Evolutionary conservation across 2,797 vertebrate species (phyloP), one percentile per base, ranked within the genome.

Genomic region (Eulemur rubriventer): DNA sequence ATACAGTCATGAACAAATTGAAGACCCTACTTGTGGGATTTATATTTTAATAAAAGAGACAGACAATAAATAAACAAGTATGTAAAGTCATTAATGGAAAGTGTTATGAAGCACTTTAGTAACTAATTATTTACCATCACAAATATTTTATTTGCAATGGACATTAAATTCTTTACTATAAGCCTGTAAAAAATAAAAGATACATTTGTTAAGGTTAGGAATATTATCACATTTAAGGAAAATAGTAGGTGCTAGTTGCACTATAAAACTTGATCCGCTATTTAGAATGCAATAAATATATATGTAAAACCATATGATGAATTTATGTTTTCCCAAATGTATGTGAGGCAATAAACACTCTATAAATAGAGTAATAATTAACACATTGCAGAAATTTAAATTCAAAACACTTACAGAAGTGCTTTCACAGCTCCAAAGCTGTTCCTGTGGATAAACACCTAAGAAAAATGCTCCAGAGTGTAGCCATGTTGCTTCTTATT

Each of bases 311-410:
- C 26, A 82, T 41, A 79, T 30, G 87, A 93, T 97, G 94, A 92
- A 41, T 67, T 93, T 96, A 97, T 97, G 95, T 92, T 92, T 65
- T 52, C 89, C 65, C 48, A 91, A 97, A 92, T 94, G 73, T 38
- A 75, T 96, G 67, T 76, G 48, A 97, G 78, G 61, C 67, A 93
- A 89, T 79, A 96, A 97, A 81, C 48, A 96, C 70, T 96, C 76
- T 96, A 97, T 97, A 98, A 97, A 97, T 97, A 97, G 76, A 80
- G 20, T 83, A 80, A 30, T 97, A 50, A 94, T 98, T 98, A 97
- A 95, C 96, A 97, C 92, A 87, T 63, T 93, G 75, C 63, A 97
- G 73, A 69, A 72, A 55, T 86, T 98, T 96, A 97, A 82, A 97
- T 96, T 97, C 33, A 33, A 78, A 95, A 97, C 96, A 97, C 83